Evolutionary conservation across 2,888 invertebrate genomes (phyloP), one percentile per base, ranked within the genome.

Genomic region (Cotesia congregata): DNA sequence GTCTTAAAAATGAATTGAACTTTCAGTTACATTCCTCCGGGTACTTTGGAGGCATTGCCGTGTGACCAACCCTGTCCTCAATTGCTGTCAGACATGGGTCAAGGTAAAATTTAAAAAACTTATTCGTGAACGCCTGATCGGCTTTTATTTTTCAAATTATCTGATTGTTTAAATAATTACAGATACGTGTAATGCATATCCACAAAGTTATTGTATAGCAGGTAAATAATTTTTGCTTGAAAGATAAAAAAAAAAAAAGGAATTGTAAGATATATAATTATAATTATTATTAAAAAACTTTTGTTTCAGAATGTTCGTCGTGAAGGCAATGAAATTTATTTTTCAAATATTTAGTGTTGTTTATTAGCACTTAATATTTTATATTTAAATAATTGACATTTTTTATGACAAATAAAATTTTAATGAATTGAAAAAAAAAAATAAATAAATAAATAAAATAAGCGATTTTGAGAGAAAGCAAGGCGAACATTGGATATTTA

Each of bases 1-100:
- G 20, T 20, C 7, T 62, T 62, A 62, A 62, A 62, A 20, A 17
- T 62, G 1, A 40, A 71, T 39, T 78, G 41, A 77, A 78, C 39
- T 76, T 71, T 78, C 80, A 88, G 88, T 75, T 88, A 83, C 69
- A 83, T 85, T 40, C 85, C 83, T 12, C 89, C 88, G 12, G 88
- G 88, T 41, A 83, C 79, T 9, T 74, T 88, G 72, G 80, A 82
- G 15, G 87, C 87, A 12, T 61, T 82, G 69, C 38, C 74, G 6
- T 72, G 77, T 17, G 74, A 79, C 60, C 67, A 78, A 61, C 61
- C 75, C 12, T 81, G 80, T 67, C 80, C 82, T n/a, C 75, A 77
- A 6, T 77, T 65, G 50, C 50, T 12, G 12, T 73, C 79, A 30
- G 70, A 81, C 72, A 38, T 70, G 5, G 80, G 81, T 50, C 62